A percentile compares a stretch with the other conserved stretches of the same genome.
phyloP scores from a whole-genome alignment of 2,113 vertebrate species.

The Arenaria interpres region DNA sequence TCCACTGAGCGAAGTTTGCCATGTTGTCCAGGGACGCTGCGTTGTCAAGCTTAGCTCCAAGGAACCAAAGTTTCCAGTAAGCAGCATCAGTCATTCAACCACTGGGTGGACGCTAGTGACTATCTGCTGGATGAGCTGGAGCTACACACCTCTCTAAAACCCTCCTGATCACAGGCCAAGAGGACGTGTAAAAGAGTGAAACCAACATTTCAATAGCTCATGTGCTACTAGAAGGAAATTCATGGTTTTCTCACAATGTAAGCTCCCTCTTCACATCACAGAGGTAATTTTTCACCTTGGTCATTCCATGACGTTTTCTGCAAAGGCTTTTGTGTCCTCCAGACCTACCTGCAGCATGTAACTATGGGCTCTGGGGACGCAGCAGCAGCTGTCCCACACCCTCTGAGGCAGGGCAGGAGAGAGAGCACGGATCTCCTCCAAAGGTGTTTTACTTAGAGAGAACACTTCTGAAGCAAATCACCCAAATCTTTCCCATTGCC shows the following conservation, averaged over 20 bases:
- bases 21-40: background rate
- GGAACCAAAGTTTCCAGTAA: background rate
- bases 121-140: background rate
- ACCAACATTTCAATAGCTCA: background rate
- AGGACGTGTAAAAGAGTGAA: background rate
- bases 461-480: background rate
- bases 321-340: background rate
- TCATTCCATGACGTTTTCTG: background rate
- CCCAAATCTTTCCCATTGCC: background rate
- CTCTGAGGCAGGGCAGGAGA: background rate
- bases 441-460: background rate
- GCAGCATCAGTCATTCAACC: background rate
- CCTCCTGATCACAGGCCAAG: background rate
- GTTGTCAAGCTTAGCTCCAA: background rate
- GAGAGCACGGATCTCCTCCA: background rate
- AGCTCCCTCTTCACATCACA: background rate
- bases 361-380: background rate
- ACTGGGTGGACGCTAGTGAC: background rate
- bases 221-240: background rate
- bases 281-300: background rate
- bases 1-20: conserved; percentile 14
- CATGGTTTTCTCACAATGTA: background rate
- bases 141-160: background rate
- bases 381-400: background rate
- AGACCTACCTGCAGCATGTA: background rate